phyloP scores from a whole-genome alignment of 2,888 invertebrate genomes.

The Biston stratarius region DNA sequence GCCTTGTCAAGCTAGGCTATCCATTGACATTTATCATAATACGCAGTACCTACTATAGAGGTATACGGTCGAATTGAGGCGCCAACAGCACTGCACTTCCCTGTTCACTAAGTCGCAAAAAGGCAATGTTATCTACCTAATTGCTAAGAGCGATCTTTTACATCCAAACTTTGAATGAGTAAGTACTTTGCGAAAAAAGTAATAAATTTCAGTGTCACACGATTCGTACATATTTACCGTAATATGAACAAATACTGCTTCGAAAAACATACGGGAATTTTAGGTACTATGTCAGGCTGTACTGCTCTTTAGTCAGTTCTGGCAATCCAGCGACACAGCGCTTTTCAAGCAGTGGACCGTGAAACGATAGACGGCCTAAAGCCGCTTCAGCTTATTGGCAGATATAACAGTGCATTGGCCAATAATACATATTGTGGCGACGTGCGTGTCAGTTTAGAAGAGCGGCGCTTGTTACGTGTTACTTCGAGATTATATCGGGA shows the following conservation, averaged over 20 bases:
- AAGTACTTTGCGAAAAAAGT: too few species aligned
- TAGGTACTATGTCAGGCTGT: neutral
- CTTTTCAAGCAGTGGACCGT: slow-evolving; percentile 38
- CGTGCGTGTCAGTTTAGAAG: slow-evolving; percentile 20
- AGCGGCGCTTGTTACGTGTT: slow-evolving; percentile 12
- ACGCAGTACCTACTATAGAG: too few species aligned
- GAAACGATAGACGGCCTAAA: slow-evolving; percentile 43
- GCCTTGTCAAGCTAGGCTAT: too few species aligned
- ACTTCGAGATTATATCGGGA: slow-evolving; percentile 10
- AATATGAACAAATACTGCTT: neutral
- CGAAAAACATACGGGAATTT: neutral
- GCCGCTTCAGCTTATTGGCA: slow-evolving; percentile 38
- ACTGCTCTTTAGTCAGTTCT: slow-evolving; percentile 3
- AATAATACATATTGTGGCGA: slow-evolving; percentile 25
- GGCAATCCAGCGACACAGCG: slow-evolving; percentile 36
- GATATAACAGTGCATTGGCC: slow-evolving; percentile 22
- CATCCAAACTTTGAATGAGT: too few species aligned
- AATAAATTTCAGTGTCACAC: too few species aligned
- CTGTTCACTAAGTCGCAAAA: too few species aligned
- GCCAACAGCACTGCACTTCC: too few species aligned
- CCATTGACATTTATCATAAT: too few species aligned
- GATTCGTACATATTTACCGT: neutral
- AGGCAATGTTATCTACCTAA: too few species aligned
- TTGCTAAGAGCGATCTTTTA: too few species aligned
- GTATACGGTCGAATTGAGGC: too few species aligned